Evolutionary conservation across 2,113 vertebrate genomes (phyloP).

Genomic region (Elephantulus edwardii): DNA sequence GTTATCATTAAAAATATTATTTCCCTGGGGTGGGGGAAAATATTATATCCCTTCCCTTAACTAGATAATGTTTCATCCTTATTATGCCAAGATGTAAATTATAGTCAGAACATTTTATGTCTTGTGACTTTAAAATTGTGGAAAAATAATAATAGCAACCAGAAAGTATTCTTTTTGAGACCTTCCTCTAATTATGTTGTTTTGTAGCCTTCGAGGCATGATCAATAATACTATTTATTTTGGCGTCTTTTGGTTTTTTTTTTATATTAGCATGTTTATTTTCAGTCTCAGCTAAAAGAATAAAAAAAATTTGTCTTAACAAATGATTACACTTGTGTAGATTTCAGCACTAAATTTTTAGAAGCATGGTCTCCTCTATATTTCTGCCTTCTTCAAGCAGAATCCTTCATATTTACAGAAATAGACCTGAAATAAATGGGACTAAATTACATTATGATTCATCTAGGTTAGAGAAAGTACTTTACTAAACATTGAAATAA

Average conservation of each 20-base stretch:
- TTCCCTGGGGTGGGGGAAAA: no score
- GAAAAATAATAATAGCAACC: constrained; percentile 11
- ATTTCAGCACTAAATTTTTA: not conserved
- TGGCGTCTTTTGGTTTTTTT: not conserved
- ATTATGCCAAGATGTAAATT: constrained; percentile 35
- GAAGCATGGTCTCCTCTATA: not conserved
- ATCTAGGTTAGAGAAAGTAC: not conserved
- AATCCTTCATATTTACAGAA: constrained; percentile 5
- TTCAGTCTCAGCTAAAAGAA: not conserved
- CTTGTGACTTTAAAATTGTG: not conserved
- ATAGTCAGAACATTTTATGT: not conserved
- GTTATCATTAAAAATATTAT: constrained; percentile 21
- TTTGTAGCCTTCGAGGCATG: not conserved
- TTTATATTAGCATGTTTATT: constrained; percentile 28
- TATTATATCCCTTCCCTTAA: not conserved
- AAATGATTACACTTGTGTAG: not conserved
- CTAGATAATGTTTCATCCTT: not conserved
- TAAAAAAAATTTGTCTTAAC: not conserved
- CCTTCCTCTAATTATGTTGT: not conserved
- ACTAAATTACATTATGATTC: not conserved
- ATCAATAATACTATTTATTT: not conserved
- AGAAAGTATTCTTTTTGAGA: not conserved
- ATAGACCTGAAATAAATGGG: not conserved
- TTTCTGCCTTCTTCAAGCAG: not conserved
- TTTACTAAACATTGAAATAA: not conserved